Conservation (phyloP, 37 sponge, comb jelly and placozoan species). For the Beroe forskalii region DNA sequence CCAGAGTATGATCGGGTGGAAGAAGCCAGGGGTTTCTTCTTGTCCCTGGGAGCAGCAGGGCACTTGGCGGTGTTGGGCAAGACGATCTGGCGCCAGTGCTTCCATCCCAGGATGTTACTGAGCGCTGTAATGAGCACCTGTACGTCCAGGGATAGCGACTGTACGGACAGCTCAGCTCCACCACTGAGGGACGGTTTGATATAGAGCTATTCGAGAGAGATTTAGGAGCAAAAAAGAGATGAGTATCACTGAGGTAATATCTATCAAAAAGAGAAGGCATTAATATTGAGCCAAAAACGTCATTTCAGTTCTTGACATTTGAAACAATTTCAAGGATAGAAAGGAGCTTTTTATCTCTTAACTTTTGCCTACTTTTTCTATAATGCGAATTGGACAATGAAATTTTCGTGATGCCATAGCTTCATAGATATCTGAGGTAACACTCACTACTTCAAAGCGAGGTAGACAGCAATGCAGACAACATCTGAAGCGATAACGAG, state of each 20-base stretch:
- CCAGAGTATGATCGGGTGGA: background rate
- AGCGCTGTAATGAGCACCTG: background rate
- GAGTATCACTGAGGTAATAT: too few relatives aligned
- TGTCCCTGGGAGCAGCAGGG: background rate
- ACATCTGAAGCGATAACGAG: conserved; percentile 6
- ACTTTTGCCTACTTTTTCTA: too few relatives aligned
- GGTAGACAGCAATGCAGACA: background rate
- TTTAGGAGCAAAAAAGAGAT: too few relatives aligned
- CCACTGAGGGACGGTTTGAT: too few relatives aligned
- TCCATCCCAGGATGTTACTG: conserved; percentile 53
- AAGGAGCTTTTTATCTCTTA: too few relatives aligned
- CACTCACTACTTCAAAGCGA: background rate
- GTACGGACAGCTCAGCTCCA: background rate
- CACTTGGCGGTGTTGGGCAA: background rate
- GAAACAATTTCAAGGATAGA: too few relatives aligned
- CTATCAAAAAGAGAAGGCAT: too few relatives aligned
- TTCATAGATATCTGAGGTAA: background rate
- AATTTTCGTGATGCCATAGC: too few relatives aligned
- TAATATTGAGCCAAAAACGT: too few relatives aligned
- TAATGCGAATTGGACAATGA: too few relatives aligned
- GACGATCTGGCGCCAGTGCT: conserved; percentile 23
- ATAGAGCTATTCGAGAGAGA: too few relatives aligned
- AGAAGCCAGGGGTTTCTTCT: background rate
- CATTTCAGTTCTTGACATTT: too few relatives aligned
- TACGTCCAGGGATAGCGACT: conserved; percentile 1